Evolutionary conservation across 2,888 invertebrate species (phyloP).

Genomic region (Ennomos fuscantarius): DNA sequence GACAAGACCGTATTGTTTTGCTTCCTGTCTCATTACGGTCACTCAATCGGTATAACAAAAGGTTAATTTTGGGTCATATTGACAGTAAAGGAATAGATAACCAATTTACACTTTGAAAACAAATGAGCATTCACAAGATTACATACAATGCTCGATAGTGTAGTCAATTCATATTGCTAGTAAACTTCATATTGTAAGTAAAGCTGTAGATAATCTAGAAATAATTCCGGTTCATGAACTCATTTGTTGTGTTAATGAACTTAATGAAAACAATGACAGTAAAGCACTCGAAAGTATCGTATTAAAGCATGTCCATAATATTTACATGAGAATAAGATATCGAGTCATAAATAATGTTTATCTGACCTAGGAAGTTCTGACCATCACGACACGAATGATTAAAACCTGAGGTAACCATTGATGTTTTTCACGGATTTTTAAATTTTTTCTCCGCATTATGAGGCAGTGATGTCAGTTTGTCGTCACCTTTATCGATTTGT

Average conservation of each 20-base stretch:
- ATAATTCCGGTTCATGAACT: slow-evolving; percentile 11
- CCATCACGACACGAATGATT: slow-evolving; percentile 46
- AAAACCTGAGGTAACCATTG: slow-evolving; percentile 55
- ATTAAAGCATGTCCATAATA: slow-evolving; percentile 33
- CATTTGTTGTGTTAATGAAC: slow-evolving; percentile 13
- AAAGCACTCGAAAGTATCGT: slow-evolving; percentile 12
- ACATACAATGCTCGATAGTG: slow-evolving; percentile 7
- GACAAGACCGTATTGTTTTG: slow-evolving; percentile 9
- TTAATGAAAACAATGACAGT: slow-evolving; percentile 7
- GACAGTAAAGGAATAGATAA: slow-evolving; percentile 3
- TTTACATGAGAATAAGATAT: slow-evolving; percentile 59
- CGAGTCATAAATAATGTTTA: slow-evolving; percentile 43
- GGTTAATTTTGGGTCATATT: slow-evolving; percentile 4
- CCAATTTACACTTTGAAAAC: slow-evolving; percentile 12
- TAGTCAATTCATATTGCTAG: slow-evolving; percentile 1
- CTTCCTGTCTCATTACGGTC: slow-evolving; percentile 7
- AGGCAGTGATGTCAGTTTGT: slow-evolving; percentile 53
- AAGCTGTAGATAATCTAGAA: slow-evolving; percentile 6
- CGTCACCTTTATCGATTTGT: slow-evolving; percentile 43
- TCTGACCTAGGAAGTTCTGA: slow-evolving; percentile 44
- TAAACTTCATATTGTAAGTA: no score
- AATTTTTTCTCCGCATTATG: slow-evolving; percentile 45
- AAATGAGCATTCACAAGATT: slow-evolving; percentile 13
- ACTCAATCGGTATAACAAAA: slow-evolving; percentile 3
- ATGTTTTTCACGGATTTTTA: slow-evolving; percentile 50